Conservation (phyloP, 2,797 vertebrate species). For the Chrysolophus pictus region DNA sequence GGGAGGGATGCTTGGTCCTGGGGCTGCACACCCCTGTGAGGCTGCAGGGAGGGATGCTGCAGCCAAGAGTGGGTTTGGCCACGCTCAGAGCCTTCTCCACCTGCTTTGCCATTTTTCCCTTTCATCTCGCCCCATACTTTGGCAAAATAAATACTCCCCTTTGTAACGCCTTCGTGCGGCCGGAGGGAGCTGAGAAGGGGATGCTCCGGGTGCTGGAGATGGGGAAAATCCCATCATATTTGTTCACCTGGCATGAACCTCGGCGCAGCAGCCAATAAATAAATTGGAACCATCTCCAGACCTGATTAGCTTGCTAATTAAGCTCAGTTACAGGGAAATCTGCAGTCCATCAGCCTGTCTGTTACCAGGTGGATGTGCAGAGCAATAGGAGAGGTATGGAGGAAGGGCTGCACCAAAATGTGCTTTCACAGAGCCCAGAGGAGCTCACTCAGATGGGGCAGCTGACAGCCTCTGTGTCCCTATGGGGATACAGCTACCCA, state of each 20-base stretch:
- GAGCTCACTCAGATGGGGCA: not conserved
- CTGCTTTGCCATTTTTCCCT: not conserved
- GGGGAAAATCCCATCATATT: not conserved
- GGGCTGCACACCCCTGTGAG: no score
- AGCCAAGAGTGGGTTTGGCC: accelerated
- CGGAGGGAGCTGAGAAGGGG: not conserved
- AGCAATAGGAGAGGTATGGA: not conserved
- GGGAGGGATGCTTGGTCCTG: no score
- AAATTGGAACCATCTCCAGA: conserved; percentile 69
- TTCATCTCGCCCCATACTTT: not conserved
- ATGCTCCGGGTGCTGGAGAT: accelerated
- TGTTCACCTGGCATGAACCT: conserved; percentile 23
- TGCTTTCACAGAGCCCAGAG: not conserved
- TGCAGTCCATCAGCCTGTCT: conserved; percentile 57
- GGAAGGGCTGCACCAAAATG: not conserved
- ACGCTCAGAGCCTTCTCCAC: not conserved
- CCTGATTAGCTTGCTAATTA: conserved; percentile 73
- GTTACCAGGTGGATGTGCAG: conserved; percentile 29
- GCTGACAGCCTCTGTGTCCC: no score
- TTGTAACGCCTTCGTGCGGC: not conserved
- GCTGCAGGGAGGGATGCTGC: not conserved
- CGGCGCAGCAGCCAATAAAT: conserved; percentile 31
- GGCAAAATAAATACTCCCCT: not conserved
- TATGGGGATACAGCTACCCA: no score
- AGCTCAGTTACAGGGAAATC: conserved; percentile 67